Evolutionary conservation across 2,113 vertebrate species (phyloP).

Genomic region (Chloroceryle aenea): DNA sequence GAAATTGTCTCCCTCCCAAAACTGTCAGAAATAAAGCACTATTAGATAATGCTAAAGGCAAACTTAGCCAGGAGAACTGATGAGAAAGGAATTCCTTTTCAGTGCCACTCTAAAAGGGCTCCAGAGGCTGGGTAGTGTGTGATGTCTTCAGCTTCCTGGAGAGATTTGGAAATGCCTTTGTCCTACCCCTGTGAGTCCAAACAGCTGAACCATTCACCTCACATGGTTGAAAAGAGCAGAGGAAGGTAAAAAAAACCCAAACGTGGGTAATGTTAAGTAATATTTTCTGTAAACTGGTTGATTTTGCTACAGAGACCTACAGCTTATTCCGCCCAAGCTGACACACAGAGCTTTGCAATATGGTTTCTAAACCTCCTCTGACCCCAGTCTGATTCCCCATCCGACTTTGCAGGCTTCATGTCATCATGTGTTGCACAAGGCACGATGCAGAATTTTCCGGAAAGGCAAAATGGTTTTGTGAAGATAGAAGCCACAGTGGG

Average conservation of each 20-base stretch:
- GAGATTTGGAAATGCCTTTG: not conserved
- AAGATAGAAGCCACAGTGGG: not conserved
- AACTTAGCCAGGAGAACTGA: not conserved
- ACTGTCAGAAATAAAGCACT: not conserved
- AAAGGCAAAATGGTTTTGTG: not conserved
- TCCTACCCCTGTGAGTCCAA: not conserved
- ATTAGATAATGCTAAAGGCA: not conserved
- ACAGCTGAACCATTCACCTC: not conserved
- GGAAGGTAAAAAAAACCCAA: not conserved
- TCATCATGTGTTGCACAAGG: not conserved
- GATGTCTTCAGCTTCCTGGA: fast-evolving
- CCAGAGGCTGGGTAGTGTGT: not conserved
- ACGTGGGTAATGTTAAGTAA: not conserved
- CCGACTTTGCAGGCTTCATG: not conserved
- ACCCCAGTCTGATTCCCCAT: not conserved
- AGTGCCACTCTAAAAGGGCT: not conserved
- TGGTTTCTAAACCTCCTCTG: not conserved
- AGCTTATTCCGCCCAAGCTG: not conserved
- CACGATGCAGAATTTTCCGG: not conserved
- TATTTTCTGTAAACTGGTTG: not conserved
- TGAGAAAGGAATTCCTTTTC: not conserved
- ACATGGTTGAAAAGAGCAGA: fast-evolving
- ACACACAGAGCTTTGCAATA: not conserved
- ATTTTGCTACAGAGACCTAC: not conserved
- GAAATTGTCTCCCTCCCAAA: not conserved